Evolutionary conservation across 2,888 invertebrate species (phyloP).

Genomic region (Didymodactylos carnosus): DNA sequence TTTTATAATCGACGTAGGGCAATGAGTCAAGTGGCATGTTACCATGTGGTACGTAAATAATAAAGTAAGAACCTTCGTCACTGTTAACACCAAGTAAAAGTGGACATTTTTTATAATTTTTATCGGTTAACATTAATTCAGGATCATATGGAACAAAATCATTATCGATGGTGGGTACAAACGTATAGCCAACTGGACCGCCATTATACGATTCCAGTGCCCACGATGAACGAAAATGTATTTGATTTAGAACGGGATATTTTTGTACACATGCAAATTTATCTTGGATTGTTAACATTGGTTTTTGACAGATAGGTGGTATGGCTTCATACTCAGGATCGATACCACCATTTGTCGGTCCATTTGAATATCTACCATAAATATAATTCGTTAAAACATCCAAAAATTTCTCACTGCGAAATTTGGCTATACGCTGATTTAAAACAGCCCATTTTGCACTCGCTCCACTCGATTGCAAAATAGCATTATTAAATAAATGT

Average conservation of each 20-base stretch:
- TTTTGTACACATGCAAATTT: background rate
- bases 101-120: slow-evolving; percentile 46
- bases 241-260: background rate
- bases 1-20: background rate
- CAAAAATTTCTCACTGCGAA: slow-evolving; percentile 41
- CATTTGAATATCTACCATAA: background rate
- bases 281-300: background rate
- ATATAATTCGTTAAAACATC: background rate
- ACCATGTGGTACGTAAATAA: slow-evolving; percentile 50
- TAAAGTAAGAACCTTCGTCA: slow-evolving; percentile 83
- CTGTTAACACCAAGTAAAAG: slow-evolving; percentile 77
- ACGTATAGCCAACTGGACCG: slow-evolving; percentile 57
- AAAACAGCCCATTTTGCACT: slow-evolving; percentile 65
- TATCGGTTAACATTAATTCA: slow-evolving; percentile 58
- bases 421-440: background rate
- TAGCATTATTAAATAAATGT: slow-evolving; percentile 54
- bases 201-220: slow-evolving; percentile 17
- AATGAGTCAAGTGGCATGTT: background rate
- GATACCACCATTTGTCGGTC: background rate
- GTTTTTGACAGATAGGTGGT: background rate
- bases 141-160: slow-evolving; percentile 67
- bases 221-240: background rate
- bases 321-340: background rate
- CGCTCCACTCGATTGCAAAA: slow-evolving; percentile 76
- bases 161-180: slow-evolving; percentile 73